Conservation (phyloP, 1,140 invertebrate genomes). For the Gonioctena quinquepunctata region DNA sequence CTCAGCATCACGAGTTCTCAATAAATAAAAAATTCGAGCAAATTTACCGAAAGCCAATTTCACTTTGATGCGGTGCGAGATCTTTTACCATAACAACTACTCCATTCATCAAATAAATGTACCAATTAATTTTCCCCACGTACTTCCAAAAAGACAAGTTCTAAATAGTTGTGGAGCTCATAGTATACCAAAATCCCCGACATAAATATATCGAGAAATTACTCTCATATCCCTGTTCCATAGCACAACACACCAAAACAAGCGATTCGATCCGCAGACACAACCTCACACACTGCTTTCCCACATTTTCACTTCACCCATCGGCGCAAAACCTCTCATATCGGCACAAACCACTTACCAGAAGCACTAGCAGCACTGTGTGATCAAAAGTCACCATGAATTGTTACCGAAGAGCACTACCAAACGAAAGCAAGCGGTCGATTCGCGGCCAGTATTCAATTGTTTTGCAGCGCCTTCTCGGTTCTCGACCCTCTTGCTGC, state of each 20-base stretch:
- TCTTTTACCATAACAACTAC: too few species aligned
- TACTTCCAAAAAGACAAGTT: too few species aligned
- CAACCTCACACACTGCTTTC: too few species aligned
- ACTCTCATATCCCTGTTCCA: background rate
- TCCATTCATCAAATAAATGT: too few species aligned
- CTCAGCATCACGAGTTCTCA: too few species aligned
- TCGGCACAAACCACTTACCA: background rate
- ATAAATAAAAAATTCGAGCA: too few species aligned
- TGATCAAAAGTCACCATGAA: background rate
- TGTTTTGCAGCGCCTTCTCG: constrained; percentile 11
- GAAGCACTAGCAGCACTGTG: background rate
- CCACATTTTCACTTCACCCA: background rate
- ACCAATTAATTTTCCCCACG: too few species aligned
- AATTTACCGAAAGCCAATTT: too few species aligned
- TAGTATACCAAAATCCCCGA: too few species aligned
- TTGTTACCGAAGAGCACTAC: constrained; percentile 13
- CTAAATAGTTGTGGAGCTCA: too few species aligned
- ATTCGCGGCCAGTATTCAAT: constrained; percentile 10
- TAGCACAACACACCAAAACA: constrained; percentile 2
- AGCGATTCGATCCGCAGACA: background rate
- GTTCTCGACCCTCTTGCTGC: constrained; percentile 21
- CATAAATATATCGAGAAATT: too few species aligned
- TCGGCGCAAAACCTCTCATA: background rate
- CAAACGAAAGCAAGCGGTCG: constrained; percentile 16
- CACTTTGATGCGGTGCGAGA: too few species aligned